Conservation (phyloP, 2,113 vertebrate genomes). For the Oreochromis niloticus region DNA sequence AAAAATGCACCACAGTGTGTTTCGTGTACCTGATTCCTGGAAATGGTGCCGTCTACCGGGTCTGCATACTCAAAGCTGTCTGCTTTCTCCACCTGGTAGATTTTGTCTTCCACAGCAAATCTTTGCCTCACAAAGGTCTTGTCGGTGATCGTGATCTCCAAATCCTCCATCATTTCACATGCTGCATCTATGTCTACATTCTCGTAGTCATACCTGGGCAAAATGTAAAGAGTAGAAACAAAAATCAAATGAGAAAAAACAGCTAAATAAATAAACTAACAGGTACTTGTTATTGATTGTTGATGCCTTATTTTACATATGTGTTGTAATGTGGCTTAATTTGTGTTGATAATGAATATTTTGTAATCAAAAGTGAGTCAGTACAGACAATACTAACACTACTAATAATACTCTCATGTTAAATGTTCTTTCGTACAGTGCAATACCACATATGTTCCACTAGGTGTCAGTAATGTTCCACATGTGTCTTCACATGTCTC, state of each 20-base stretch:
- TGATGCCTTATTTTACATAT: not conserved
- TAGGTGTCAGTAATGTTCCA: conserved; percentile 34
- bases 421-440: not conserved
- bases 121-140: conserved; percentile 86
- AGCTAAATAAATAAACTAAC: not conserved
- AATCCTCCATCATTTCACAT: conserved; percentile 91
- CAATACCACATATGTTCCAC: not conserved
- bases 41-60: conserved; percentile 89
- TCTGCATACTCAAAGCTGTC: conserved; percentile 96
- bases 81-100: conserved; percentile 87
- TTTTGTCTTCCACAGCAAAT: conserved; percentile 82
- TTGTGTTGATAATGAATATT: not conserved
- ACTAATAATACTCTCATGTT: not conserved
- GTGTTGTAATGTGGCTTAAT: not conserved
- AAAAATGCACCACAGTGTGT: not conserved
- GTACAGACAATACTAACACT: not conserved
- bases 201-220: conserved; percentile 89
- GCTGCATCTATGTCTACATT: conserved; percentile 88
- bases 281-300: not conserved
- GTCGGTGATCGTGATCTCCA: conserved; percentile 84
- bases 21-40: conserved; percentile 84
- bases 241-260: not conserved
- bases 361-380: not conserved
- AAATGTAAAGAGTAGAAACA: not conserved
- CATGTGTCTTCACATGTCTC: not conserved